Percentiles rank a stretch among this genome's conserved stretches.
These are phyloP conservation scores for Crotalus horridus DNA, from an alignment of 2,113 vertebrate species.

Conservation along the genomic window DNA sequence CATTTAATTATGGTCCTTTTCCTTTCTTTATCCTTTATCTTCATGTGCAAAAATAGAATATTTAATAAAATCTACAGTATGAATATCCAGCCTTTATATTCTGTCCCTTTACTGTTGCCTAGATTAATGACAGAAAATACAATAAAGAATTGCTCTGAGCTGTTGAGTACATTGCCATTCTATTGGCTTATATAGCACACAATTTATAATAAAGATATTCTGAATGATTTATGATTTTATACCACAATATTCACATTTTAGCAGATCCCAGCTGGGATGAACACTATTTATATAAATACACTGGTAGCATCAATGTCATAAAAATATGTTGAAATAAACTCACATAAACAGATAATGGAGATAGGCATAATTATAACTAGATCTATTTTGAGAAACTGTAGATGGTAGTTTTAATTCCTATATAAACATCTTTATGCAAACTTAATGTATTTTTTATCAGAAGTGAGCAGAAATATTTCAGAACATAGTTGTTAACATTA, in stretches of 20 bases:
- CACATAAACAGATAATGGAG: background rate
- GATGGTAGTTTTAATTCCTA: constrained; percentile 16
- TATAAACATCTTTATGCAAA: constrained; percentile 20
- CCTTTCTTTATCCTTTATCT: constrained; percentile 12
- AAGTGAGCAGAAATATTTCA: constrained; percentile 32
- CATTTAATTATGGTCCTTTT: fast-evolving
- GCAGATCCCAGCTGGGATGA: background rate
- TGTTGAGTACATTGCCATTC: background rate
- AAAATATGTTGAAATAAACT: background rate
- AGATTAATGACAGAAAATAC: background rate
- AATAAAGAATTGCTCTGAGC: background rate
- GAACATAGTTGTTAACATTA: constrained; percentile 17
- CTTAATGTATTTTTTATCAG: constrained; percentile 23
- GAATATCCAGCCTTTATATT: background rate
- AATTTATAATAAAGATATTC: constrained; percentile 17
- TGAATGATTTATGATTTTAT: background rate
- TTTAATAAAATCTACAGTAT: fast-evolving
- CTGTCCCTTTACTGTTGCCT: background rate
- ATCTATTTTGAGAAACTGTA: background rate
- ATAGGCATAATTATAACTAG: background rate
- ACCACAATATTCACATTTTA: background rate
- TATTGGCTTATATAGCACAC: background rate
- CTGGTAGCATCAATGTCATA: background rate
- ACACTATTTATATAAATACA: background rate
- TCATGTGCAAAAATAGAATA: background rate